Evolutionary conservation across 2,797 vertebrate genomes (phyloP), one percentile per base, ranked within the genome.

Genomic region (Enteromius trimaculatus): DNA sequence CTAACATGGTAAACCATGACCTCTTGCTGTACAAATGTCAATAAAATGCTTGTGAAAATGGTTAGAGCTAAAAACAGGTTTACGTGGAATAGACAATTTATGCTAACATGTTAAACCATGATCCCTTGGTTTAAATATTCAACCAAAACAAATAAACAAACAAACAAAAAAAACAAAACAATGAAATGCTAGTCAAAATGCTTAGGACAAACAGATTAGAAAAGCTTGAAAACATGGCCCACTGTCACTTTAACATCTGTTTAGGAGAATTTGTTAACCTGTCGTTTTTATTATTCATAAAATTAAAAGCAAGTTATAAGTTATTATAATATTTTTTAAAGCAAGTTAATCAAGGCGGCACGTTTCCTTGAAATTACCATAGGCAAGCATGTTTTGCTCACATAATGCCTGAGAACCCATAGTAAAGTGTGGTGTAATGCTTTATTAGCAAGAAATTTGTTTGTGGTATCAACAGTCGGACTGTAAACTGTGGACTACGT

Each of bases 401-500:
- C 23, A 31, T 72, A 21, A 47, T 72, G 26, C 26, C 47, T 21
- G 19, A 6, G 69, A 47, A 26, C 44, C 23, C 44, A 31, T 6
- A 47, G 31, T 53, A 53, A 53, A 74, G 29, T 34, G 21, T 37
- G 29, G 19, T 19, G 51, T 26, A 39, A 23, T 60, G 74, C 34
- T 76, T 60, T 76, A 76, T 23, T 26, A 60, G 34, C 8, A 8
- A 37, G 3, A 23, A 23, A 26, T 76, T 16, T 60, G 11, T 60
- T 42, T 60, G 53, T 37, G 71, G 3, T 55, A 74, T 74, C 71
- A 74, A 53, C 71, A 34, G 47, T 53, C 11, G 4, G 14, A 76
- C 58, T 19, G 74, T 76, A 42, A 76, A 60, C n/a, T 60, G 31
- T 72, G 76, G 37, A 29, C 42, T 47, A 19, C 23, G 34, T 80